Conservation (phyloP, 1,140 invertebrate genomes). For the Akabosia matsudoensis region DNA sequence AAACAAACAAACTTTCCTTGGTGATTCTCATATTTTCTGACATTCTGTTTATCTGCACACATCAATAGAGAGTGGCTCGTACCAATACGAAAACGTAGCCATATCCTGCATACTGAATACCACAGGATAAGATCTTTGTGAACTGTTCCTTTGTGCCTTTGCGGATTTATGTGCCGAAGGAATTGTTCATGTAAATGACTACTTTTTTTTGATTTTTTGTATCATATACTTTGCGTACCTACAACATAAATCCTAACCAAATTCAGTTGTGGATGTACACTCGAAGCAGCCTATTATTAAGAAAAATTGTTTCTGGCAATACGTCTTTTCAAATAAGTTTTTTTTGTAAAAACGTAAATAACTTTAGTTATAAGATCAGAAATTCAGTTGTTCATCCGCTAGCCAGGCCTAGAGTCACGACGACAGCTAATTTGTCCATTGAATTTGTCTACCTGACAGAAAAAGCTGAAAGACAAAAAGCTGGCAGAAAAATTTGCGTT, state of each 20-base stretch:
- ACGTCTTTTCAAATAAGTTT: neutral
- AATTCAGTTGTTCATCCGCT: neutral
- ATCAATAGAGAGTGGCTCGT: no score
- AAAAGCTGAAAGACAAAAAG: neutral
- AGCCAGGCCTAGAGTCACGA: neutral
- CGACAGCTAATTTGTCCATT: slow-evolving; percentile 2
- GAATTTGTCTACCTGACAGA: neutral
- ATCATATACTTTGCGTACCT: no score
- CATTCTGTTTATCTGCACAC: no score
- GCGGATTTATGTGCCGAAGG: no score
- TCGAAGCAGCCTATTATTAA: no score
- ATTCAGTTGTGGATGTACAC: no score
- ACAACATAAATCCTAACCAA: no score
- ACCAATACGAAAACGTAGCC: no score
- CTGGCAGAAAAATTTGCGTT: neutral
- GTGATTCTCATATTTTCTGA: neutral
- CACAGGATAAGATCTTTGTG: no score
- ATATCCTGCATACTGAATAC: no score
- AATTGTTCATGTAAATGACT: no score
- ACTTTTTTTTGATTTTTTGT: no score
- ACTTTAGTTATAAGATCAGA: neutral
- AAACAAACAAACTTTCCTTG: neutral
- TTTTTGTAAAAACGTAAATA: neutral
- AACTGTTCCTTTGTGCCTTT: neutral
- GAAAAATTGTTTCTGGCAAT: neutral